Conservation (phyloP, 2,113 vertebrate species). For the Hyperopisus bebe region DNA sequence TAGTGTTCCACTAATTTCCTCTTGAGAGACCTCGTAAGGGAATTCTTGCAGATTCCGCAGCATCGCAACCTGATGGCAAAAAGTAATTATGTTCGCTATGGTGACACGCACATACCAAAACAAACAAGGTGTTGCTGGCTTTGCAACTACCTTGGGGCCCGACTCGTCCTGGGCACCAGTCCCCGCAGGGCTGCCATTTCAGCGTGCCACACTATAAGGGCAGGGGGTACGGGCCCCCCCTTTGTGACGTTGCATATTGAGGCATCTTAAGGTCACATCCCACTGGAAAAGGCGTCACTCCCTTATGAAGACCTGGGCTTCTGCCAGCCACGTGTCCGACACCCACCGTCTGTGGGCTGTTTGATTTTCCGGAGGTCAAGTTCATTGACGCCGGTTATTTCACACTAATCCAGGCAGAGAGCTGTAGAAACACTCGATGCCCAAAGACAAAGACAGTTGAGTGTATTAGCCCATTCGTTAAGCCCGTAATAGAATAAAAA, state of each 20-base stretch:
- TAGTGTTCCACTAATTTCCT: neutral
- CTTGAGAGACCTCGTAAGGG: neutral
- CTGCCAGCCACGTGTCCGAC: neutral
- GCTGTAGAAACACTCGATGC: neutral
- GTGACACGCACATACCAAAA: neutral
- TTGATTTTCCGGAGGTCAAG: slow-evolving; percentile 3
- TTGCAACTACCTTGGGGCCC: neutral
- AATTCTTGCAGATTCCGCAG: neutral
- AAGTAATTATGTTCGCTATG: neutral
- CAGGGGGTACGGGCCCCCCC: neutral
- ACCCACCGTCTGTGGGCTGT: neutral
- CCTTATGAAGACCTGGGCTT: neutral
- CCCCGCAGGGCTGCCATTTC: neutral
- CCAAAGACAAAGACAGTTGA: neutral
- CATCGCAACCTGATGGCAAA: neutral
- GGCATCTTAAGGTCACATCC: neutral
- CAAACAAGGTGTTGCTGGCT: neutral
- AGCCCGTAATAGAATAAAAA: neutral
- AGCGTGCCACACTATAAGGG: neutral
- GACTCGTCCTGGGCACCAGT: neutral
- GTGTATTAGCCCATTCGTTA: neutral
- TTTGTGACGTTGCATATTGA: neutral
- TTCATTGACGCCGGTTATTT: neutral
- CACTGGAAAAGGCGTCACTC: neutral
- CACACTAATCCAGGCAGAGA: neutral